These are phyloP conservation scores for Prochilodus magdalenae DNA, from an alignment of 2,113 vertebrate species.

Conservation along the genomic window DNA sequence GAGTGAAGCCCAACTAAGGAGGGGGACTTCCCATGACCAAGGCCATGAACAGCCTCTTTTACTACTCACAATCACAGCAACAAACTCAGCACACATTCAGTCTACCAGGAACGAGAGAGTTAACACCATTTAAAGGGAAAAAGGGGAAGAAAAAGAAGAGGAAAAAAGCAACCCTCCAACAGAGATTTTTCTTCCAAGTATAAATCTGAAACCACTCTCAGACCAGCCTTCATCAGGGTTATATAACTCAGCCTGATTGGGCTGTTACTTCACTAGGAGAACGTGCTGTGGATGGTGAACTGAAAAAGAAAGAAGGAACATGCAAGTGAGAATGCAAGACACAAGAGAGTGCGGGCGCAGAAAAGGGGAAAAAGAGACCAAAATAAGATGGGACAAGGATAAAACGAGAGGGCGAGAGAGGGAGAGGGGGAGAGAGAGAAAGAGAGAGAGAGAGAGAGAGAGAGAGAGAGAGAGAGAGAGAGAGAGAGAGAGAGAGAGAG, in stretches of 20 bases:
- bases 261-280: not conserved
- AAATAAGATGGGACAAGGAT: too few relatives aligned
- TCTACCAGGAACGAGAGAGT: constrained; percentile 54
- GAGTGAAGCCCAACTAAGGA: constrained; percentile 19
- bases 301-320: not conserved
- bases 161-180: constrained; percentile 24
- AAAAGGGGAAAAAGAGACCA: too few relatives aligned
- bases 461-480: not conserved
- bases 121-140: constrained; percentile 17
- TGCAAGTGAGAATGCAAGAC: not conserved
- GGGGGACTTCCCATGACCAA: constrained; percentile 42
- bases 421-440: too few relatives aligned
- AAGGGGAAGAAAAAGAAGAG: not conserved
- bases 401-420: too few relatives aligned
- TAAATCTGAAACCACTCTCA: constrained; percentile 10
- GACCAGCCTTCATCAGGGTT: not conserved
- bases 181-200: not conserved
- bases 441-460: not conserved
- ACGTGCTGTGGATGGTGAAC: not conserved
- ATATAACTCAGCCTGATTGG: constrained; percentile 16
- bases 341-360: not conserved
- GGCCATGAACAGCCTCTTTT: not conserved
- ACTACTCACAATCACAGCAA: not conserved
- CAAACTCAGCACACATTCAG: constrained; percentile 9
- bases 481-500: not conserved